Percentiles rank a stretch among this genome's conserved stretches.
phyloP scores from a whole-genome alignment of 2,797 vertebrate genomes.

The Tenualosa ilisha region DNA sequence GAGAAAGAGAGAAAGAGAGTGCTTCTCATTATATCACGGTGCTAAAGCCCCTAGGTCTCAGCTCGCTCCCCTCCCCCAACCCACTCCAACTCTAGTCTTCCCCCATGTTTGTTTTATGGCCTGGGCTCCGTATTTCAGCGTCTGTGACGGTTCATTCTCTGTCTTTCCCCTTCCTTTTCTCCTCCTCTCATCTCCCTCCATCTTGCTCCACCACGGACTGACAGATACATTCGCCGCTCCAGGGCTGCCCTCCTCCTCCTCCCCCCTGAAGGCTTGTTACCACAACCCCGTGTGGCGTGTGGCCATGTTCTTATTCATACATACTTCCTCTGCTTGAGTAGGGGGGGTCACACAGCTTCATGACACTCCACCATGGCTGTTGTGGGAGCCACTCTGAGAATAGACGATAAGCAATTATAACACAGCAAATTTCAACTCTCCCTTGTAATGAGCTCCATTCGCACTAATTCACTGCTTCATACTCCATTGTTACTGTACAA shows the following conservation, averaged over 20 bases:
- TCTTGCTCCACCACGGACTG: constrained; percentile 25
- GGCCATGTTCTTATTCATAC: constrained; percentile 8
- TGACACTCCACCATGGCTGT: neutral
- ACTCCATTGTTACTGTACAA: neutral
- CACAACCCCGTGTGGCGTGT: constrained; percentile 17
- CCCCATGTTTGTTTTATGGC: constrained; percentile 29
- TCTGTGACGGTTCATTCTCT: neutral
- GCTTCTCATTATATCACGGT: constrained; percentile 44
- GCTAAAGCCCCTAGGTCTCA: constrained; percentile 28
- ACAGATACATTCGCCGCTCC: constrained; percentile 29
- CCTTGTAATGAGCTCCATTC: neutral
- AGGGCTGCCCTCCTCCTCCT: constrained; percentile 16
- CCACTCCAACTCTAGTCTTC: neutral
- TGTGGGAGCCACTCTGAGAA: neutral
- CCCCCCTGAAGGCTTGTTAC: constrained; percentile 29
- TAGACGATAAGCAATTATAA: neutral
- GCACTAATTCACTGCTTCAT: neutral
- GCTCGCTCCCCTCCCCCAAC: constrained; percentile 18
- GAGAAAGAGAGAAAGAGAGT: constrained; percentile 16
- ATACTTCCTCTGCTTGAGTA: neutral
- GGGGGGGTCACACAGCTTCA: constrained; percentile 1
- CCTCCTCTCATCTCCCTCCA: neutral
- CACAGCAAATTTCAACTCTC: neutral
- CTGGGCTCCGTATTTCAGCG: neutral
- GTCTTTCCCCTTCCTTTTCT: neutral